Evolutionary conservation across 2,113 vertebrate species (phyloP).

Genomic region (Chionomys nivalis): DNA sequence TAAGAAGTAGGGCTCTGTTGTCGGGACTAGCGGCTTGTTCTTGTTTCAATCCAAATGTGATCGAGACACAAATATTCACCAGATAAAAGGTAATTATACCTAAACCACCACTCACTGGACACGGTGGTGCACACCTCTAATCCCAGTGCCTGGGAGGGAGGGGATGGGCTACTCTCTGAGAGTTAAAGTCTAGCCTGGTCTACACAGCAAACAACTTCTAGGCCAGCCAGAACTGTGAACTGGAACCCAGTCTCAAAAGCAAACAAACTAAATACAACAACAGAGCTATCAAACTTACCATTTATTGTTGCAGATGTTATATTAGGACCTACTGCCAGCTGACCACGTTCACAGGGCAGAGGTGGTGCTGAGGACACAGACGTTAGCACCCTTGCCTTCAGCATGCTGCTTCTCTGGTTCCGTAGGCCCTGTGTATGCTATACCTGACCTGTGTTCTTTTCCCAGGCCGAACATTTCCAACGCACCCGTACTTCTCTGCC

Average conservation of each 20-base stretch:
- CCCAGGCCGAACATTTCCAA: constrained; percentile 90
- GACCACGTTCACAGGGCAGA: neutral
- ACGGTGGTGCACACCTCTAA: neutral
- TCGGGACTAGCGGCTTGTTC: neutral
- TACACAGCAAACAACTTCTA: neutral
- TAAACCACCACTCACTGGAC: neutral
- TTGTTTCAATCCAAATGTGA: neutral
- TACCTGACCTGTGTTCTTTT: constrained; percentile 42
- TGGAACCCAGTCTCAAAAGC: neutral
- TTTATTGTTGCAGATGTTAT: neutral
- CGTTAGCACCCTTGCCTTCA: constrained; percentile 21
- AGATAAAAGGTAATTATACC: neutral
- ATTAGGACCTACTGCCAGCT: neutral
- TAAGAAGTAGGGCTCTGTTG: neutral
- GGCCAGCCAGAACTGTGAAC: neutral
- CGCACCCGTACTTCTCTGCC: constrained; percentile 89
- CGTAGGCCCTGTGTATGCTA: neutral
- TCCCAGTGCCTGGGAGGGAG: neutral
- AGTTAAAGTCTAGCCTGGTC: neutral
- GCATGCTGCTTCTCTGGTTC: neutral
- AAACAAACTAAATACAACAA: neutral
- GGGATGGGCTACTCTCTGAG: neutral
- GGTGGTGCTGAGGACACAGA: neutral
- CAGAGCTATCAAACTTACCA: neutral
- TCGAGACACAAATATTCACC: neutral